Evolutionary conservation across 2,113 vertebrate species (phyloP).

Genomic region (Centropus unirufus): DNA sequence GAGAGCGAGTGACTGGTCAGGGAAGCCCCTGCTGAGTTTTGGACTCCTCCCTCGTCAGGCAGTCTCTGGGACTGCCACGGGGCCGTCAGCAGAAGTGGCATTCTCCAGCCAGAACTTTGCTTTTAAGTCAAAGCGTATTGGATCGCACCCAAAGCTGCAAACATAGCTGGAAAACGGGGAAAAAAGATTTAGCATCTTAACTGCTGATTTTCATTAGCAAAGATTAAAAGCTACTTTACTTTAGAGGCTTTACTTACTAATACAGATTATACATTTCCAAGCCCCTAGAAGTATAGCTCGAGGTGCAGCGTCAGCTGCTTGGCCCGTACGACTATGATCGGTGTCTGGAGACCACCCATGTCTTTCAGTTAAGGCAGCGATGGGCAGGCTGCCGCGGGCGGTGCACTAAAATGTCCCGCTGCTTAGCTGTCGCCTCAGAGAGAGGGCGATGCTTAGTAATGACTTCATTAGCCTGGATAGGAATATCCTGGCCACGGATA

Average conservation of each 20-base stretch:
- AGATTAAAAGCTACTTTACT: slow-evolving; percentile 44
- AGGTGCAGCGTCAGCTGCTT: not conserved
- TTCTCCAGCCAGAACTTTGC: not conserved
- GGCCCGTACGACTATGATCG: not conserved
- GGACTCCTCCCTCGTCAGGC: accelerated
- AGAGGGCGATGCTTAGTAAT: not conserved
- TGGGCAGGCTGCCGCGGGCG: not conserved
- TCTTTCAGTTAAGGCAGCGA: not conserved
- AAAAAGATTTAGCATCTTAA: not conserved
- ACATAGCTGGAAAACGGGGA: not conserved
- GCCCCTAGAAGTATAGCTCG: not conserved
- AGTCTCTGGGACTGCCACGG: not conserved
- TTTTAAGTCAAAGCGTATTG: not conserved
- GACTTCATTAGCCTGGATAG: not conserved
- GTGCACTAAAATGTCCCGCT: not conserved
- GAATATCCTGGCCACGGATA: not conserved
- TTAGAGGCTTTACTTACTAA: slow-evolving; percentile 1
- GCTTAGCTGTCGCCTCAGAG: not conserved
- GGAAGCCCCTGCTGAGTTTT: not conserved
- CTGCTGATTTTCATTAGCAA: slow-evolving; percentile 47
- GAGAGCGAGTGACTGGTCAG: accelerated
- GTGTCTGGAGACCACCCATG: not conserved
- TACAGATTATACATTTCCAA: not conserved
- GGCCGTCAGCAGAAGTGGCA: not conserved
- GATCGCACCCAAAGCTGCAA: not conserved